Conservation (phyloP, 1,140 invertebrate species). For the Periplaneta americana region DNA sequence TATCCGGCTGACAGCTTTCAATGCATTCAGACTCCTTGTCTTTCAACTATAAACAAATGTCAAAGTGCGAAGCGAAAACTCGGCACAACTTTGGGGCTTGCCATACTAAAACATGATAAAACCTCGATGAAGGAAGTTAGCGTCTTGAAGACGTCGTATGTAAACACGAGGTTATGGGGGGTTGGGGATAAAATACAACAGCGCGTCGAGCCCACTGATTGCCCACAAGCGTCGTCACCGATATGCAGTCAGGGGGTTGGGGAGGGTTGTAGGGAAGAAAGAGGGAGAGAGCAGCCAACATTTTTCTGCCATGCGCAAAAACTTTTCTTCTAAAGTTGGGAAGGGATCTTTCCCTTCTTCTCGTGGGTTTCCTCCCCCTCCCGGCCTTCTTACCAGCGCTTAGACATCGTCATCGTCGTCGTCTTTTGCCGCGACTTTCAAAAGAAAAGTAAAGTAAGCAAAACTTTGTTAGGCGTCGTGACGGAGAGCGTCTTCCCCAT, state of each 20-base stretch:
- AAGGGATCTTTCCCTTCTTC: background rate
- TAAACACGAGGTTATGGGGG: background rate
- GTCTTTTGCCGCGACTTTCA: background rate
- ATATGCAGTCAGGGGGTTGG: background rate
- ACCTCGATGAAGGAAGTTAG: background rate
- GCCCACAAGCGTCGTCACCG: background rate
- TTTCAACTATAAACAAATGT: background rate
- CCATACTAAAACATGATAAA: background rate
- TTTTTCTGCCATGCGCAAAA: constrained; percentile 11
- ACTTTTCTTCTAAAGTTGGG: constrained; percentile 2
- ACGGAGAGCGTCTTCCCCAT: background rate
- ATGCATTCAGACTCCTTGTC: too few species aligned
- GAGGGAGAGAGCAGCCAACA: background rate
- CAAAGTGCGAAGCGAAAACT: background rate
- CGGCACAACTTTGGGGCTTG: background rate
- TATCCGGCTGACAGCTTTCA: background rate
- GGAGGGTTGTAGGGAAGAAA: background rate
- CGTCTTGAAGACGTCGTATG: background rate
- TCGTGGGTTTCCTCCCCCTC: background rate
- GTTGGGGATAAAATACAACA: background rate
- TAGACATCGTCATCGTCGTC: background rate
- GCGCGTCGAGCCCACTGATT: background rate
- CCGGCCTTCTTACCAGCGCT: background rate
- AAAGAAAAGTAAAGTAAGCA: constrained; percentile 1
- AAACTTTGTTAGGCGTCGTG: background rate